These are phyloP conservation scores for Sebastes nivosus DNA, from an alignment of 2,797 vertebrate genomes.

Conservation along the genomic window DNA sequence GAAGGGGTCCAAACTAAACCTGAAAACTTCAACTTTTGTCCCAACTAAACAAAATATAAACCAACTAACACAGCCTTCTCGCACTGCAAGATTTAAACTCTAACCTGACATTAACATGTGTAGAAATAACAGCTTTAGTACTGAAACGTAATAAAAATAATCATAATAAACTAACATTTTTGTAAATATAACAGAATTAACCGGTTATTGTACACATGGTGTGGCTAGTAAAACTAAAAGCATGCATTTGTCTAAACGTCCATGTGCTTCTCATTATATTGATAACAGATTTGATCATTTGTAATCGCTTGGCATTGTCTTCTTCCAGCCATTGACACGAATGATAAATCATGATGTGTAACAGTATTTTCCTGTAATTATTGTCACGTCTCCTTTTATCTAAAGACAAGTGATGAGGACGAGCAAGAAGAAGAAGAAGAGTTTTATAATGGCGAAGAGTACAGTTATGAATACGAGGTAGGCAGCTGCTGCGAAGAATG, in stretches of 20 bases:
- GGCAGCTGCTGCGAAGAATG: constrained; percentile 33
- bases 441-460: constrained; percentile 62
- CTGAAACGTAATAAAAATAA: neutral
- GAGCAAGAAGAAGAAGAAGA: constrained; percentile 57
- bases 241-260: constrained; percentile 50
- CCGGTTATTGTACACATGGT: neutral
- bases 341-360: neutral
- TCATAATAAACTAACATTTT: constrained; percentile 19
- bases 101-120: constrained; percentile 32
- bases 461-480: constrained; percentile 80
- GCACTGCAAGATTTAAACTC: constrained; percentile 8
- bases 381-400: constrained; percentile 25
- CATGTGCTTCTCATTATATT: constrained; percentile 23
- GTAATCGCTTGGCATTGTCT: constrained; percentile 29
- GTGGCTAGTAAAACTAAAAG: constrained; percentile 30
- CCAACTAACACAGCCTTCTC: constrained; percentile 40
- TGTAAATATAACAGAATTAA: constrained; percentile 11
- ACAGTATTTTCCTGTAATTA: constrained; percentile 15
- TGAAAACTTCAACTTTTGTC: constrained; percentile 6
- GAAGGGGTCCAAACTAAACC: constrained; percentile 51
- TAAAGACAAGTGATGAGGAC: constrained; percentile 61
- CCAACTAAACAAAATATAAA: constrained; percentile 25
- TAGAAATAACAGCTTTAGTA: constrained; percentile 13
- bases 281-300: constrained; percentile 23
- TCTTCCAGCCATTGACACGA: constrained; percentile 6